A percentile compares a stretch with the other conserved stretches of the same genome.
Evolutionary conservation across 2,113 vertebrate species (phyloP).

Genomic region (Pollimyrus isidori): DNA sequence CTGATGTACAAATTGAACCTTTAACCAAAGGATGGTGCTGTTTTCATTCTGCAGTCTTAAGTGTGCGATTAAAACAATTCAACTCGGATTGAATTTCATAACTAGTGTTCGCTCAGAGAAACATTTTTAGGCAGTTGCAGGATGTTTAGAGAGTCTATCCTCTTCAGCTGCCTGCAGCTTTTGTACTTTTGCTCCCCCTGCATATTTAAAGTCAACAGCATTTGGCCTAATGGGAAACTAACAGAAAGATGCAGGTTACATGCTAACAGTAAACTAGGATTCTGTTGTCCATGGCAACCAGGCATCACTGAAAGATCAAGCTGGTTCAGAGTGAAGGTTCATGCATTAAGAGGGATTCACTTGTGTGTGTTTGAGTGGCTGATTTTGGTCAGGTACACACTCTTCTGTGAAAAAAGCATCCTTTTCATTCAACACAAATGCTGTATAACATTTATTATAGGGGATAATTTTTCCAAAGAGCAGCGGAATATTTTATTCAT

Average conservation of each 20-base stretch:
- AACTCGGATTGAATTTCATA: constrained; percentile 2
- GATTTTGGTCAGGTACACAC: not conserved
- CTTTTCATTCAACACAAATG: not conserved
- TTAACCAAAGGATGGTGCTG: not conserved
- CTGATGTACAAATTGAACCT: not conserved
- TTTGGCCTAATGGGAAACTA: not conserved
- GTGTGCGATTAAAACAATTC: not conserved
- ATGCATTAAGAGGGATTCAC: not conserved
- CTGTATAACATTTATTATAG: not conserved
- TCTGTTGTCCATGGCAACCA: not conserved
- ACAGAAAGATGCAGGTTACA: not conserved
- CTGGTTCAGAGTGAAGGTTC: not conserved
- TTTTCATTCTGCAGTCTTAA: not conserved
- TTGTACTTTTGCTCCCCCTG: not conserved
- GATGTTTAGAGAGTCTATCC: not conserved
- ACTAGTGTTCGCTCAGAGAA: not conserved
- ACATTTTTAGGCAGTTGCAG: not conserved
- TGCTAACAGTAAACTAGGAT: not conserved
- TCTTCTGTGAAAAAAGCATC: not conserved
- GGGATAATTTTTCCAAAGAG: not conserved
- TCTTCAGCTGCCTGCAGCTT: not conserved
- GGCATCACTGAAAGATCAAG: not conserved
- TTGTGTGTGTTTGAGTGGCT: not conserved
- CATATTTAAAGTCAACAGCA: not conserved
- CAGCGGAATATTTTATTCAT: not conserved